Evolutionary conservation across 2,113 vertebrate species (phyloP).

Genomic region (Microcebus tavaratra): DNA sequence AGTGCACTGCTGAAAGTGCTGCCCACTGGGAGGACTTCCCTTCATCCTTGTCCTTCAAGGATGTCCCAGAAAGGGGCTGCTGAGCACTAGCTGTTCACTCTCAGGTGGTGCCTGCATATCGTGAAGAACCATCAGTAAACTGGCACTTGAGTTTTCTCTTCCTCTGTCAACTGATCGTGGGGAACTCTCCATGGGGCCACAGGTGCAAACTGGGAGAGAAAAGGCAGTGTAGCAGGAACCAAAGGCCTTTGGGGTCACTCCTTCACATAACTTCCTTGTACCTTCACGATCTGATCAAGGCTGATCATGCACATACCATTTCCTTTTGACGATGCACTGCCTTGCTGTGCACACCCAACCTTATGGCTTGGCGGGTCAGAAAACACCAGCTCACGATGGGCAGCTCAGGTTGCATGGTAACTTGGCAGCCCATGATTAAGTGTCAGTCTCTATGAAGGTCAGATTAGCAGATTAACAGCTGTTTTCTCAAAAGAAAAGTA

Average conservation of each 20-base stretch:
- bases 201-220: not conserved
- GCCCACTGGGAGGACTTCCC: not conserved
- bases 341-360: not conserved
- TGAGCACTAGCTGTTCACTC: not conserved
- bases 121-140: not conserved
- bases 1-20: not conserved
- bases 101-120: accelerated
- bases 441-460: not conserved
- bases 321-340: not conserved
- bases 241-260: not conserved
- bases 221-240: not conserved
- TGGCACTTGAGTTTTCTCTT: not conserved
- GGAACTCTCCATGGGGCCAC: not conserved
- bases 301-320: no score
- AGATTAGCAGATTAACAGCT: not conserved
- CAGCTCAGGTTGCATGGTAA: not conserved
- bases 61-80: not conserved
- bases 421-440: not conserved
- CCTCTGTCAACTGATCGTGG: not conserved
- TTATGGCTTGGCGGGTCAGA: not conserved
- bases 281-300: not conserved
- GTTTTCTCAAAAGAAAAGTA: not conserved
- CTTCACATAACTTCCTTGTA: not conserved
- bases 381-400: not conserved
- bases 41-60: not conserved